Percentiles rank a stretch among this genome's conserved stretches.
These are phyloP conservation scores for Leptobrachium leishanense DNA, from an alignment of 2,113 vertebrate species.

Conservation along the genomic window DNA sequence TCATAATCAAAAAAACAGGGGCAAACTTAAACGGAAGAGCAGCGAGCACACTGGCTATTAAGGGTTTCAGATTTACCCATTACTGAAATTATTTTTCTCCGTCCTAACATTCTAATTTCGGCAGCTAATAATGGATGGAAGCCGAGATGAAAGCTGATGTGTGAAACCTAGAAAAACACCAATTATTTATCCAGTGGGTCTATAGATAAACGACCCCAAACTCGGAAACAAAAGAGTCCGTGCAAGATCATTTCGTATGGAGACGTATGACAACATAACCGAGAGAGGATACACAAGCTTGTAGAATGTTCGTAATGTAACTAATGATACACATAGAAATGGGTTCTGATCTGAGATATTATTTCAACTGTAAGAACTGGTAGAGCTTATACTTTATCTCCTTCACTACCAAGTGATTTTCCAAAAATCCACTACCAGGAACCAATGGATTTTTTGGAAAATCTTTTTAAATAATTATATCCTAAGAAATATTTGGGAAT, in stretches of 20 bases:
- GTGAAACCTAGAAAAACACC: background rate
- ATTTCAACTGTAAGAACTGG: too few species aligned
- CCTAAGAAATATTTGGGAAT: too few species aligned
- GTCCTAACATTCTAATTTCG: conserved; percentile 32
- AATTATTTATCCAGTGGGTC: conserved; percentile 8
- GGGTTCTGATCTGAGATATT: too few species aligned
- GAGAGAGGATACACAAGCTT: background rate
- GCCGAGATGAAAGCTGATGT: conserved; percentile 15
- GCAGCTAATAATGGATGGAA: conserved; percentile 19
- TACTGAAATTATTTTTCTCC: conserved; percentile 38
- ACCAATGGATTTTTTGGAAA: too few species aligned
- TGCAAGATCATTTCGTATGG: background rate
- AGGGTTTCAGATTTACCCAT: conserved; percentile 35
- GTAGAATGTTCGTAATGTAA: background rate
- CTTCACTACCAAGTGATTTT: too few species aligned
- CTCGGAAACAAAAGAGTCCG: background rate
- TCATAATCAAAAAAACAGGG: conserved; percentile 25
- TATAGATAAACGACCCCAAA: conserved; percentile 5
- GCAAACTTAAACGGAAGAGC: conserved; percentile 14
- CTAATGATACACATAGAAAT: too few species aligned
- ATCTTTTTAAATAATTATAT: too few species aligned
- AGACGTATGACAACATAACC: background rate
- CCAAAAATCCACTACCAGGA: too few species aligned
- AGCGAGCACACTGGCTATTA: conserved; percentile 22
- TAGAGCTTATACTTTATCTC: too few species aligned